A percentile compares a stretch with the other conserved stretches of the same genome.
These are phyloP conservation scores for Didymodactylos carnosus DNA, from an alignment of 2,888 invertebrate genomes.

Conservation along the genomic window DNA sequence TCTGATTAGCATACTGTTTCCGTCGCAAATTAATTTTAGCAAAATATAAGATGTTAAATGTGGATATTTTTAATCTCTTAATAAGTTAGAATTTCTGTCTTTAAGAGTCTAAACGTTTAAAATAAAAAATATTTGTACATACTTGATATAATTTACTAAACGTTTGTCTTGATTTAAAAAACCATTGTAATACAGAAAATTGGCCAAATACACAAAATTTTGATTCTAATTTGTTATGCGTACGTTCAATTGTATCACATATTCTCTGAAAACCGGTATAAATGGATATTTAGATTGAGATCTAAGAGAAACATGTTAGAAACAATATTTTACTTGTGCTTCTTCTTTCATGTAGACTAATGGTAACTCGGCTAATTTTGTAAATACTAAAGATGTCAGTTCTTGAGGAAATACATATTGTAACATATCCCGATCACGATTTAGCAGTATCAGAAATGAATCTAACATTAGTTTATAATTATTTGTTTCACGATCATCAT, in stretches of 20 bases:
- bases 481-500: neutral
- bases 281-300: no score
- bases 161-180: neutral
- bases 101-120: neutral
- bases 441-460: neutral
- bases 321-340: no score
- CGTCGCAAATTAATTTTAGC: no score
- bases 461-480: neutral
- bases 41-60: no score
- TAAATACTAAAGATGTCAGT: neutral
- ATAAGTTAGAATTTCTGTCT: neutral
- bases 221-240: neutral
- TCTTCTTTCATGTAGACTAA: neutral
- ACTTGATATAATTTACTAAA: neutral
- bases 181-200: neutral
- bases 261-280: no score
- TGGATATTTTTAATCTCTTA: no score
- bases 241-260: neutral
- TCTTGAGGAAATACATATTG: neutral
- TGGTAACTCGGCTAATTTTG: neutral
- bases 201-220: neutral
- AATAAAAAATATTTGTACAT: neutral
- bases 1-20: no score
- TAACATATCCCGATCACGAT: neutral
- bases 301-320: no score